Conservation (phyloP, 1,140 invertebrate genomes). For the Delia radicum region DNA sequence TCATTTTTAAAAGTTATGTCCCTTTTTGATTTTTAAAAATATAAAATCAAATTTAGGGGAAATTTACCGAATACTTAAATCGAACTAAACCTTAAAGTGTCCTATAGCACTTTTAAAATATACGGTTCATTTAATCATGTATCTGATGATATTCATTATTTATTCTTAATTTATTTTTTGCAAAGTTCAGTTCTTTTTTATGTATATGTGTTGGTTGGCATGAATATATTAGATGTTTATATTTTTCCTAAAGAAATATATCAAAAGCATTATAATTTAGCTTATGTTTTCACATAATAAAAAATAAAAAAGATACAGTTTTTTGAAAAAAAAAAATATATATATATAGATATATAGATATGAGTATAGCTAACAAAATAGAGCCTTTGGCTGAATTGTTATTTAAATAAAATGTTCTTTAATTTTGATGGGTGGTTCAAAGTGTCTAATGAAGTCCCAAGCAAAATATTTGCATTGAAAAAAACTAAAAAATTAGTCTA, state of each 20-base stretch:
- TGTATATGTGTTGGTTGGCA: too few relatives aligned
- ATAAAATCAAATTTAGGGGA: too few relatives aligned
- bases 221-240: too few relatives aligned
- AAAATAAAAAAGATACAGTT: neutral
- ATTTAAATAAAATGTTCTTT: neutral
- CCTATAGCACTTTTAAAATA: too few relatives aligned
- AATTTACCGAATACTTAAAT: too few relatives aligned
- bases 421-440: neutral
- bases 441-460: neutral
- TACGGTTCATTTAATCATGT: too few relatives aligned
- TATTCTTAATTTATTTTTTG: too few relatives aligned
- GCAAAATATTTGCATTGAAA: neutral
- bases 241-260: neutral
- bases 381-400: neutral
- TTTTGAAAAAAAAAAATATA: neutral
- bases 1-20: too few relatives aligned
- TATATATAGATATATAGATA: neutral
- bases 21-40: too few relatives aligned
- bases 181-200: too few relatives aligned
- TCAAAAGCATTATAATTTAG: neutral
- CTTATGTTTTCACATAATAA: neutral
- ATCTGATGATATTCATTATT: too few relatives aligned
- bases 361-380: neutral
- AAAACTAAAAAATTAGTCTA: neutral
- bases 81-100: too few relatives aligned